Evolutionary conservation across 53 echinoderm and acorn worm genomes (phyloP), one percentile per base, ranked within the genome.

Genomic region (Stichopus horrens): DNA sequence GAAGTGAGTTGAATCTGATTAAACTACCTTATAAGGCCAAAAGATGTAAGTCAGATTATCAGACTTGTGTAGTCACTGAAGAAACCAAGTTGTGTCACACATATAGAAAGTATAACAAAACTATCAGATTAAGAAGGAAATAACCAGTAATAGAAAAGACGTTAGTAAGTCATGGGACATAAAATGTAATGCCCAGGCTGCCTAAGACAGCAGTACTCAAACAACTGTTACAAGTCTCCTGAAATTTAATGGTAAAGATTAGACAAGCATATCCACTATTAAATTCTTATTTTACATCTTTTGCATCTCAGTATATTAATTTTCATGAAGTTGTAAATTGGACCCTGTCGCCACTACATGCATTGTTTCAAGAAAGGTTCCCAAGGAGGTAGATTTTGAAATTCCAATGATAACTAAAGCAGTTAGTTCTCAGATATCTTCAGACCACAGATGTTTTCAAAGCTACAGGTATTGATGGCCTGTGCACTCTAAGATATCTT

Each of bases 1-100:
- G 16, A 98, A 93, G 98, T 98, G 82, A 83, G 94, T 90, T 9
- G 7, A 23, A 67, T 11, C 68, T 14, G 68, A 14, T 14, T 67
- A n/a, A 37, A 37, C 37, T 37, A 1, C 68, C 18, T 67, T 11
- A 67, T 14, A n/a, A 67, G 68, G 68, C 68, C 11, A 67, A 14
- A 67, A 37, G 37, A 37, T 37, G 37, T 37, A 37, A 37, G 37
- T 37, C 37, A 37, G 37, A 37, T 37, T 37, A 37, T 0, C 37
- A 37, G 37, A 37, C 37, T 1, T 37, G 37, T 37, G 37, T 37
- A 37, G 37, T 37, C 37, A 1, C 37, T 37, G 37, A 2, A 37
- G 37, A 0, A 37, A 37, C 37, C 37, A 37, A 37, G 37, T 37
- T 37, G 37, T 37, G 37, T 37, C 37, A 37, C 37, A 37, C 37